Conservation (phyloP, 2,797 vertebrate species). For the Hafferia zeledoni region DNA sequence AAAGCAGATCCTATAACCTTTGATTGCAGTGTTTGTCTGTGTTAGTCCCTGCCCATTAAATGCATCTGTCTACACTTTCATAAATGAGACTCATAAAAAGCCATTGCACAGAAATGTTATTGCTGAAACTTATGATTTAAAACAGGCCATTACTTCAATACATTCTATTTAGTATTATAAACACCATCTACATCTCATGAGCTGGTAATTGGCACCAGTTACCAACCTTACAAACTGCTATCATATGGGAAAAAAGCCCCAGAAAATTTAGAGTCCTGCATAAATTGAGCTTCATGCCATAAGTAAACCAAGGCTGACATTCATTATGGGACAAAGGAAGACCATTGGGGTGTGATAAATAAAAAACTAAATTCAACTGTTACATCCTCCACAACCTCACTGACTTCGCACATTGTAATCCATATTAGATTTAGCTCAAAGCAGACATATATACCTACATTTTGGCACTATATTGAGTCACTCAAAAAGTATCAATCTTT, state of each 20-base stretch:
- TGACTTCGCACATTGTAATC: background rate
- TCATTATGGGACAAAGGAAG: background rate
- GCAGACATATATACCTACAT: fast-evolving
- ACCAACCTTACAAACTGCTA: background rate
- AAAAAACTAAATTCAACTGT: background rate
- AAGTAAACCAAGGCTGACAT: background rate
- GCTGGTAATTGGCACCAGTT: background rate
- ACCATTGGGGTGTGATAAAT: background rate
- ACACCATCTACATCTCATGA: background rate
- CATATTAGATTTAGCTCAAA: background rate
- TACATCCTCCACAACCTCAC: background rate
- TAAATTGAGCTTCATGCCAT: background rate
- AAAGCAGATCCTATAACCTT: background rate
- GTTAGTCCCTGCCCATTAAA: background rate
- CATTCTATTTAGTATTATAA: background rate
- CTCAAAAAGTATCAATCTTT: background rate
- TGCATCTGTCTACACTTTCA: background rate
- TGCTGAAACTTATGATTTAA: background rate
- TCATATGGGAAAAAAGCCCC: fast-evolving
- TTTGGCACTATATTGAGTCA: background rate
- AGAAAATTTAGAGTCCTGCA: background rate
- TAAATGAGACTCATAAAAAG: background rate
- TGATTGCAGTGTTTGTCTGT: background rate
- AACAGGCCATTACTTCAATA: background rate
- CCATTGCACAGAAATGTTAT: background rate